Conservation (phyloP, 2,113 vertebrate species). For the Channa maculata region DNA sequence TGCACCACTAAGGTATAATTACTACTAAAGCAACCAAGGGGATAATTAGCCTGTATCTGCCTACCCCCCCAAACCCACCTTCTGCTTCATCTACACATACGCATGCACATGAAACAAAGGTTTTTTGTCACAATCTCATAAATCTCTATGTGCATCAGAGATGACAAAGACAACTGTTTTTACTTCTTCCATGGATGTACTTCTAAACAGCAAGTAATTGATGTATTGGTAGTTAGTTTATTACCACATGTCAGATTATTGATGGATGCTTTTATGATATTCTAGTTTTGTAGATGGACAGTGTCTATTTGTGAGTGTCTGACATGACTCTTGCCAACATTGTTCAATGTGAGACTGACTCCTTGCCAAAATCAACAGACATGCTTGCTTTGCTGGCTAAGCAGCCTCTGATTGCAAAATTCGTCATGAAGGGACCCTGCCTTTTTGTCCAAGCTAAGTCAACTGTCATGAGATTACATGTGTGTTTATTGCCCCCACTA, state of each 20-base stretch:
- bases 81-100: slow-evolving; percentile 2
- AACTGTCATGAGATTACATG: slow-evolving; percentile 68
- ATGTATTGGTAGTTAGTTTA: not conserved
- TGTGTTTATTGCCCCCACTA: slow-evolving; percentile 47
- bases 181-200: not conserved
- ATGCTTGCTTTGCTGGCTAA: slow-evolving; percentile 54
- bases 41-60: slow-evolving; percentile 61
- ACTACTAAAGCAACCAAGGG: slow-evolving; percentile 61
- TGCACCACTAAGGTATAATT: slow-evolving; percentile 74
- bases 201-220: not conserved
- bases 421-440: slow-evolving; percentile 46
- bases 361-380: slow-evolving; percentile 67
- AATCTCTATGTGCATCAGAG: not conserved
- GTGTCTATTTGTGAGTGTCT: slow-evolving; percentile 21
- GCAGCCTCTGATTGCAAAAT: slow-evolving; percentile 58
- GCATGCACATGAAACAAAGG: not conserved
- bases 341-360: slow-evolving; percentile 34
- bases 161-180: not conserved
- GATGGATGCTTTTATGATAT: slow-evolving; percentile 16
- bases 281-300: slow-evolving; percentile 12
- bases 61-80: slow-evolving; percentile 13
- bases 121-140: slow-evolving; percentile 1
- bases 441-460: slow-evolving; percentile 59
- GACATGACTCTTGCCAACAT: slow-evolving; percentile 27
- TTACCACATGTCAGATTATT: slow-evolving; percentile 4